Evolutionary conservation across 2,113 vertebrate genomes (phyloP).

Genomic region (Chrysemys picta): DNA sequence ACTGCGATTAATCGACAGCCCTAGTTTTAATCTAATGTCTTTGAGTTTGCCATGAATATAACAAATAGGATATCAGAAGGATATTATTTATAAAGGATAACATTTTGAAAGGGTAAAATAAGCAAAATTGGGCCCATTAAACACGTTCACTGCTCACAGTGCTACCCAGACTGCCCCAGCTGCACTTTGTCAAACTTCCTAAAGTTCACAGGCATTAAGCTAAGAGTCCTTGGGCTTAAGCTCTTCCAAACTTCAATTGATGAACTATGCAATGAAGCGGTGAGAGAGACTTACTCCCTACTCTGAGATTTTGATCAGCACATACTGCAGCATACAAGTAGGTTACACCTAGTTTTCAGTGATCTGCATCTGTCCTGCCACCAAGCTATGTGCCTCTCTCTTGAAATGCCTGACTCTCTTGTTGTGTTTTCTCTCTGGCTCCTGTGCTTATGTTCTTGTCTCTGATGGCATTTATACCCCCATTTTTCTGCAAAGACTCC

Average conservation of each 20-base stretch:
- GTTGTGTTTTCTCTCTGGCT: rapidly evolving
- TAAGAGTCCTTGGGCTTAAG: neutral
- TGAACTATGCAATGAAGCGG: neutral
- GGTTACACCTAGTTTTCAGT: neutral
- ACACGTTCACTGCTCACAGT: neutral
- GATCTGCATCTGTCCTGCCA: neutral
- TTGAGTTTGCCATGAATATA: neutral
- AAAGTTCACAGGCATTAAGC: neutral
- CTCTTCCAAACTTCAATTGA: neutral
- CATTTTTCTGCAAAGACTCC: neutral
- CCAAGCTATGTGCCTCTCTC: neutral
- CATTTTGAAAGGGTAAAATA: neutral
- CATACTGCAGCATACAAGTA: rapidly evolving
- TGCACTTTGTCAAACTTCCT: neutral
- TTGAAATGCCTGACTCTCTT: neutral
- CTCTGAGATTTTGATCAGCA: neutral
- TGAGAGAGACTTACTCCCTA: neutral
- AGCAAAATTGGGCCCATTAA: neutral
- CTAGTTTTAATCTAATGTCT: too few species aligned
- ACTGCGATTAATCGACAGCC: too few species aligned
- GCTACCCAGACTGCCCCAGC: neutral
- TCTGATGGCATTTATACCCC: neutral
- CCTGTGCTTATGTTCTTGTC: neutral
- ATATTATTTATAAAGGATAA: neutral
- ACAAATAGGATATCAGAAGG: neutral